These are phyloP conservation scores for Physella acuta DNA, from an alignment of 1,140 invertebrate species.

Conservation along the genomic window DNA sequence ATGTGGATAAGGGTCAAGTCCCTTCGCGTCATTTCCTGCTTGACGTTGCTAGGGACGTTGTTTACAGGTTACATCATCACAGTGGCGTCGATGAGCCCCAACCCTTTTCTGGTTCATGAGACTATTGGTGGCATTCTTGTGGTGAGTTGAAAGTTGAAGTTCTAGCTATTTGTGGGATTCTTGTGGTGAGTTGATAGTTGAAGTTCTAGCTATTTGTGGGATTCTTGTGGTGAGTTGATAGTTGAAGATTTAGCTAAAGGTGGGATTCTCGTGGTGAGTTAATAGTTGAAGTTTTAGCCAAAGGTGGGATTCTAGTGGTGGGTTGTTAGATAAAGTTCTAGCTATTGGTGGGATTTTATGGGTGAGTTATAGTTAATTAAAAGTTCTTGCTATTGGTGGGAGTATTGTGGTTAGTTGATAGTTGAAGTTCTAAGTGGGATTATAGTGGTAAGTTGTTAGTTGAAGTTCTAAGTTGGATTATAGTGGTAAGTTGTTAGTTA, in stretches of 20 bases:
- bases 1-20: neutral
- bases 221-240: slow-evolving; percentile 27
- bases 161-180: neutral
- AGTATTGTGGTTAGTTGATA: slow-evolving; percentile 27
- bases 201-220: neutral
- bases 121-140: slow-evolving; percentile 27
- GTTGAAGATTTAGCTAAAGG: neutral
- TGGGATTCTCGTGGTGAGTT: slow-evolving; percentile 29
- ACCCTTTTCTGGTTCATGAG: neutral
- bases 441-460: slow-evolving; percentile 28
- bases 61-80: slow-evolving; percentile 14
- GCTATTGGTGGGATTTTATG: too few relatives aligned
- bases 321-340: too few relatives aligned
- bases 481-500: slow-evolving; percentile 28
- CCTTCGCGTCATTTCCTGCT: neutral
- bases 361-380: too few relatives aligned
- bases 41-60: slow-evolving; percentile 19
- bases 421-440: neutral
- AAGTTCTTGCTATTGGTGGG: too few relatives aligned
- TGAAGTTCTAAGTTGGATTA: neutral
- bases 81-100: slow-evolving; percentile 16
- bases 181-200: slow-evolving; percentile 28
- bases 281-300: neutral
- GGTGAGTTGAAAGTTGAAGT: slow-evolving; percentile 4
- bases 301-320: too few relatives aligned